A percentile compares a stretch with the other conserved stretches of the same genome.
Conservation (phyloP, 2,797 vertebrate genomes). For the Phylloscopus collybita region DNA sequence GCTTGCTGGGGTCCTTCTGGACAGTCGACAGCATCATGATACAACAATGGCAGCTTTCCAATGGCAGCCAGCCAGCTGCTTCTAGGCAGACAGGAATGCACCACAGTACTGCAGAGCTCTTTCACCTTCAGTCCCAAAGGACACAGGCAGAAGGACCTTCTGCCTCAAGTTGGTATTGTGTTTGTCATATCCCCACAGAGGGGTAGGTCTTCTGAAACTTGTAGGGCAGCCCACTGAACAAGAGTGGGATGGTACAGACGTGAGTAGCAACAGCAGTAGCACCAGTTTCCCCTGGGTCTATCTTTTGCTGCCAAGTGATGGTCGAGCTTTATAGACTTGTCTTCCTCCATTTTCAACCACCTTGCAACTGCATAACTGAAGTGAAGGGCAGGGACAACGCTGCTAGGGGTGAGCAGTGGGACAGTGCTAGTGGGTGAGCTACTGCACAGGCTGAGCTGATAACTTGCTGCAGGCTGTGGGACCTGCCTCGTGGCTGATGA, state of each 20-base stretch:
- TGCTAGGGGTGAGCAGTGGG: background rate
- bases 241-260: background rate
- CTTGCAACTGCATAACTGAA: background rate
- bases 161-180: rapidly evolving
- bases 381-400: background rate
- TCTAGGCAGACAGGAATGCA: conserved; percentile 17
- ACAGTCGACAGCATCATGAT: rapidly evolving
- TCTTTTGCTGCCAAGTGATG: background rate
- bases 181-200: background rate
- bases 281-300: background rate
- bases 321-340: background rate
- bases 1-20: background rate
- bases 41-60: conserved; percentile 32
- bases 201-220: background rate
- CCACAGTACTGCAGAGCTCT: background rate
- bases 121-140: background rate
- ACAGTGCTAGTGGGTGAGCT: background rate
- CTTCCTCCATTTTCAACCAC: background rate
- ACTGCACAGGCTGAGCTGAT: rapidly evolving
- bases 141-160: background rate
- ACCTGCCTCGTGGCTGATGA: background rate
- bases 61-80: background rate
- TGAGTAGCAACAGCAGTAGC: background rate
- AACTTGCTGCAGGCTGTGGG: background rate
- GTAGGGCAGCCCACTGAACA: background rate